These are phyloP conservation scores for Pogonomyrmex californicus DNA, from an alignment of 1,140 invertebrate genomes.

Conservation along the genomic window DNA sequence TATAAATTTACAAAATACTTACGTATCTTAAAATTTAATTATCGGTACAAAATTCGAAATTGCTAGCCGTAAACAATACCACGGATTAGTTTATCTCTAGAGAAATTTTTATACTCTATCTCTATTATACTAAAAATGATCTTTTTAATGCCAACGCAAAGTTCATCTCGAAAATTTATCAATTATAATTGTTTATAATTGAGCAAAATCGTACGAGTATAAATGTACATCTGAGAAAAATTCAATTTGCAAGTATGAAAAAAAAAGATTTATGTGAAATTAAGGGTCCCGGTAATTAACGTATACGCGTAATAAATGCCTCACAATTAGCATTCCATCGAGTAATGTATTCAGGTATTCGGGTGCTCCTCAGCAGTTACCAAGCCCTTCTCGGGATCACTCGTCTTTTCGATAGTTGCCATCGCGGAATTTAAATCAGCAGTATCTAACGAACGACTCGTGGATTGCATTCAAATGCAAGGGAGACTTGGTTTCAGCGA, in stretches of 20 bases:
- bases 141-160: background rate
- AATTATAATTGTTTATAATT: background rate
- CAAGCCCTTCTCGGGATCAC: constrained; percentile 50
- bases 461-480: constrained; percentile 62
- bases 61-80: background rate
- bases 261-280: background rate
- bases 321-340: constrained; percentile 63
- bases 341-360: constrained; percentile 69
- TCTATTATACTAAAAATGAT: background rate
- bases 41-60: background rate
- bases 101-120: too few relatives aligned
- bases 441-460: constrained; percentile 63
- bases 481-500: background rate
- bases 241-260: background rate
- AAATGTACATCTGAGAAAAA: background rate
- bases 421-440: constrained; percentile 64
- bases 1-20: background rate
- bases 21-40: background rate
- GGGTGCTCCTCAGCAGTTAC: constrained; percentile 29
- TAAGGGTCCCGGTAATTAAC: constrained; percentile 8
- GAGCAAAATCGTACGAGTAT: background rate
- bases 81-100: background rate
- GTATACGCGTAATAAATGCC: constrained; percentile 53
- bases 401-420: constrained; percentile 65
- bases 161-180: background rate